Evolutionary conservation across 1,140 invertebrate species (phyloP), one percentile per base, ranked within the genome.

Genomic region (Diprion similis): DNA sequence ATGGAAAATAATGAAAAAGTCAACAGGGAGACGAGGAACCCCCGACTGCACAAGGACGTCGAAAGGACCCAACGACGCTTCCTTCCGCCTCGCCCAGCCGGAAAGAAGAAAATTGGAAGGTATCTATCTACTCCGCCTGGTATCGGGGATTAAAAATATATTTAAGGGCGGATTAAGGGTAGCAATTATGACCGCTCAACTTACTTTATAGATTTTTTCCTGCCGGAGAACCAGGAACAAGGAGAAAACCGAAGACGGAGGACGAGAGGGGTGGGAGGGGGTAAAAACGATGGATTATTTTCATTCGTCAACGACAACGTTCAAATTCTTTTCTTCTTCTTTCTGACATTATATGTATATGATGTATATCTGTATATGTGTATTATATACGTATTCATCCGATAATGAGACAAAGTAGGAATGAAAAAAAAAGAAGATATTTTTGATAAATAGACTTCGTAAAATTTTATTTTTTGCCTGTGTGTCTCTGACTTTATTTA

Each of bases 221-320:
- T 37, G 24, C 2, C 2, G 24, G 24, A 37, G 24, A 37, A 37
- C 2, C 24, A 6, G 24, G 24, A 68, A 68, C 37, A 18, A 51
- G 59, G 46, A 48, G n/a, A 51, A 17, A 47, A 17, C n/a, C n/a
- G n/a, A 46, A 17, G 64, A 45, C 11, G 15, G 70, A 72, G 71
- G 46, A 69, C 46, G 66, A 69, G 72, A 46, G 72, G 46, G 46
- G 70, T 70, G 73, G 74, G 71, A 71, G 70, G 70, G 71, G 68
- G 73, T 51, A 59, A 73, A 73, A 74, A 37, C 2, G 24, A 37
- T 37, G 24, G 24, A 37, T 37, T 37, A 37, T 37, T 37, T 37
- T 6, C 6, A 37, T 37, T 37, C 24, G 24, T 6, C 24, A 37
- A 37, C 24, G 24, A 37, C 24, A 6, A 37, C 24, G 6, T 37